Conservation (phyloP, 2,113 vertebrate genomes). For the Tragelaphus scriptus region DNA sequence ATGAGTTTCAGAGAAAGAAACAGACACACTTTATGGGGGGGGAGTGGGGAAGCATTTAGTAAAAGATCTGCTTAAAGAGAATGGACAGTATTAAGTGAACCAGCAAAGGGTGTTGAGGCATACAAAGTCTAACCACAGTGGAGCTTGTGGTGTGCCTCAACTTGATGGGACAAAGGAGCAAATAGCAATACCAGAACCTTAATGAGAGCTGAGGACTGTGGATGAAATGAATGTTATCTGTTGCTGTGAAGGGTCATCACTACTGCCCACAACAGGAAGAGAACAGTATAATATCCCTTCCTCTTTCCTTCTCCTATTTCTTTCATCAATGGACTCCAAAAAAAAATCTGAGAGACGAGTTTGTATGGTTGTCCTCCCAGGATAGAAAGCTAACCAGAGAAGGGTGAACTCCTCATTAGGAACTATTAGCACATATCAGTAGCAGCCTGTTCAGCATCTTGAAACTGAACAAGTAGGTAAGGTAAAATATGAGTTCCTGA, state of each 20-base stretch:
- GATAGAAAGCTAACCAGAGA: background rate
- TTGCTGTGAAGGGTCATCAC: background rate
- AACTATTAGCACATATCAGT: background rate
- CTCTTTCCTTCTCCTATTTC: background rate
- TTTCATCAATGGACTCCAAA: background rate
- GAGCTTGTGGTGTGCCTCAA: background rate
- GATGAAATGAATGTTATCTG: background rate
- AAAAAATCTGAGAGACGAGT: background rate
- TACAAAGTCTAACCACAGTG: background rate
- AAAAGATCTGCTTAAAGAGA: background rate
- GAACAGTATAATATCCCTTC: background rate
- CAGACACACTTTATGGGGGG: background rate
- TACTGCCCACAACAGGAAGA: background rate
- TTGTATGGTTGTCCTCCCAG: background rate
- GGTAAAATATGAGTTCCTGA: background rate
- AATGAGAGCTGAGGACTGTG: background rate
- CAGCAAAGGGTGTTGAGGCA: background rate
- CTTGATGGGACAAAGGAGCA: background rate
- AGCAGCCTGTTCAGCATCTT: background rate
- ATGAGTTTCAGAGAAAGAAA: background rate
- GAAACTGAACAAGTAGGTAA: background rate
- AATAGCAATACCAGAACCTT: background rate
- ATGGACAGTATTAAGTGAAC: background rate
- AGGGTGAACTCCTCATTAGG: background rate
- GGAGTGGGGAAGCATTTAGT: background rate